A percentile compares a stretch with the other conserved stretches of the same genome.
These are phyloP conservation scores for Pedionomus torquatus DNA, from an alignment of 2,113 vertebrate species.

Conservation along the genomic window DNA sequence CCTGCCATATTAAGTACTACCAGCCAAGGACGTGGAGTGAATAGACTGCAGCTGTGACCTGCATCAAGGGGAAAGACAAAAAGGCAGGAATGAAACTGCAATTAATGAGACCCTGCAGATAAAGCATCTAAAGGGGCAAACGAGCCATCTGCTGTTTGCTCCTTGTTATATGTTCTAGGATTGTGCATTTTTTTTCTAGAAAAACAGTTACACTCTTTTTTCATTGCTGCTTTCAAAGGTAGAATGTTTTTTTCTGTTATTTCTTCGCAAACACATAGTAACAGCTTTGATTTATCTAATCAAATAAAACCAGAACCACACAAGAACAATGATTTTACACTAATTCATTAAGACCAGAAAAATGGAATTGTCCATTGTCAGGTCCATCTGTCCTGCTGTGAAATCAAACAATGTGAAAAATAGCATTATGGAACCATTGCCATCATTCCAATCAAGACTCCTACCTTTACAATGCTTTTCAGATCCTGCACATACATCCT, in stretches of 20 bases:
- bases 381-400: not conserved
- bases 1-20: not conserved
- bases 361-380: not conserved
- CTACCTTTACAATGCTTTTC: conserved; percentile 94
- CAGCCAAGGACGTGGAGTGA: not conserved
- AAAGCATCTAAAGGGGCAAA: not conserved
- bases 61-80: not conserved
- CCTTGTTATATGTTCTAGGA: not conserved
- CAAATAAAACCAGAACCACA: not conserved
- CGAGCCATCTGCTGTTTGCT: not conserved
- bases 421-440: not conserved
- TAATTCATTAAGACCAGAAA: not conserved
- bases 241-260: not conserved
- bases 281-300: not conserved
- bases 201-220: not conserved
- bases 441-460: not conserved
- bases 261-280: not conserved
- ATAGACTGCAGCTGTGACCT: not conserved
- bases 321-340: not conserved
- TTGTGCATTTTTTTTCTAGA: not conserved
- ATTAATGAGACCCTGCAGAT: not conserved
- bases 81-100: not conserved
- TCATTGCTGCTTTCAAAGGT: not conserved
- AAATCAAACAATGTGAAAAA: not conserved
- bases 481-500: conserved; percentile 95